phyloP scores from a whole-genome alignment of 2,113 vertebrate genomes.

The Protomyctophum bolini region DNA sequence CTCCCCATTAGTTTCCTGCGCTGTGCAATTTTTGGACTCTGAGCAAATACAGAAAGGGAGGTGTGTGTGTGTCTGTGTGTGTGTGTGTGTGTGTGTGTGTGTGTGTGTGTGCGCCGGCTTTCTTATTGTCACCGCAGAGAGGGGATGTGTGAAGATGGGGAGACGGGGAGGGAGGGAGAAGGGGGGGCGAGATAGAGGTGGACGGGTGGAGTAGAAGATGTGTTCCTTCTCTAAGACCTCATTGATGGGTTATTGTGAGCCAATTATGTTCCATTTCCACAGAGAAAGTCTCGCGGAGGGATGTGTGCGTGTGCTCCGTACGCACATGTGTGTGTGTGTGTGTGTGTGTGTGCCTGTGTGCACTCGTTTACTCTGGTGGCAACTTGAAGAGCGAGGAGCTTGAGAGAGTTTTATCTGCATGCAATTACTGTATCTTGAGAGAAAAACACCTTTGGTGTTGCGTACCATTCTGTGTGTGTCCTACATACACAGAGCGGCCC shows the following conservation, averaged over 20 bases:
- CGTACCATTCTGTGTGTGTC: slow-evolving; percentile 27
- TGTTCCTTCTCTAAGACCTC: slow-evolving; percentile 52
- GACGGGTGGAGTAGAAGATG: slow-evolving; percentile 39
- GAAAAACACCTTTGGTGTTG: slow-evolving; percentile 38
- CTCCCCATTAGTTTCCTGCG: slow-evolving; percentile 45
- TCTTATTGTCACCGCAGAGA: slow-evolving; percentile 53
- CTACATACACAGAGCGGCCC: not conserved
- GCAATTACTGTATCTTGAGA: slow-evolving; percentile 43
- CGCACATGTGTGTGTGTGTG: slow-evolving; percentile 15
- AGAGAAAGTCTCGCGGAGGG: slow-evolving; percentile 45
- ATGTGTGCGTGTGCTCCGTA: not conserved
- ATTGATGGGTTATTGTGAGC: slow-evolving; percentile 58
- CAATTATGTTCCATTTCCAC: slow-evolving; percentile 56
- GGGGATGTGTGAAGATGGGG: slow-evolving; percentile 22
- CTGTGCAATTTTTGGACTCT: slow-evolving; percentile 69
- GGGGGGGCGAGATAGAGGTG: not conserved
- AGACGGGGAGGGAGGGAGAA: slow-evolving; percentile 30
- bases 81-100: too few relatives aligned
- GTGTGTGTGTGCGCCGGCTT: slow-evolving; percentile 28
- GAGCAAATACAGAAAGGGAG: slow-evolving; percentile 63
- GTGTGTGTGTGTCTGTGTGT: too few relatives aligned
- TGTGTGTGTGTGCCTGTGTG: slow-evolving; percentile 13
- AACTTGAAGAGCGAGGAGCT: slow-evolving; percentile 31
- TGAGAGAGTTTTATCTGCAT: slow-evolving; percentile 35
- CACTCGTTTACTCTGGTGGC: slow-evolving; percentile 28